Evolutionary conservation across 2,888 invertebrate genomes (phyloP).

Genomic region (Toxonevra muliebris): DNA sequence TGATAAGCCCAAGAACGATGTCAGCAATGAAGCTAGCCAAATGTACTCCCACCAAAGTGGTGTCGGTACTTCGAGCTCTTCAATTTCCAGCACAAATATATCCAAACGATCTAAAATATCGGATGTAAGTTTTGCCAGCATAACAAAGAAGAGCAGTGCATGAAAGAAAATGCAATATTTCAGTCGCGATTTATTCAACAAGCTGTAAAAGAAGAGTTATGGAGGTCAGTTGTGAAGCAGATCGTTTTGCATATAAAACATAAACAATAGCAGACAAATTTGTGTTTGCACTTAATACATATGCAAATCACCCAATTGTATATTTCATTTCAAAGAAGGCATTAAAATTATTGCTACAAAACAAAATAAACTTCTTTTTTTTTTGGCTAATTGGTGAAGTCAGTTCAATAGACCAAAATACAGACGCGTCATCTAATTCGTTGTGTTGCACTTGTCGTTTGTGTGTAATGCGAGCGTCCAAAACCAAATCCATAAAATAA

Average conservation of each 20-base stretch:
- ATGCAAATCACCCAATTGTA: too few species aligned
- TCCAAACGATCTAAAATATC: slow-evolving; percentile 92
- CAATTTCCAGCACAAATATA: slow-evolving; percentile 92
- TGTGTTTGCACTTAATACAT: too few species aligned
- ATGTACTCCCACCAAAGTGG: slow-evolving; percentile 87
- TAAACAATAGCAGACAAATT: too few species aligned
- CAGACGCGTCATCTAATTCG: slow-evolving; percentile 13
- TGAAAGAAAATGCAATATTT: slow-evolving; percentile 95
- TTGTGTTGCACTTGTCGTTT: background rate
- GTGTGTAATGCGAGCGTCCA: slow-evolving; percentile 17
- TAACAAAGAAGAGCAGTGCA: slow-evolving; percentile 85
- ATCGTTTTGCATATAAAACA: too few species aligned
- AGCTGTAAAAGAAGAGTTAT: slow-evolving; percentile 73
- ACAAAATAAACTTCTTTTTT: background rate
- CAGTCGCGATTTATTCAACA: slow-evolving; percentile 93
- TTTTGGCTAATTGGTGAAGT: slow-evolving; percentile 1
- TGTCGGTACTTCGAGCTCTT: slow-evolving; percentile 91
- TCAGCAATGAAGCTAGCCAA: slow-evolving; percentile 85
- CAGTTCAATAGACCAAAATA: background rate
- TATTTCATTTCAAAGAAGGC: too few species aligned
- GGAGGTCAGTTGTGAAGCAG: too few species aligned
- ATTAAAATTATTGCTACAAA: background rate
- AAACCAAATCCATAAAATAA: slow-evolving; percentile 35
- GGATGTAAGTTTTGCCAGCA: slow-evolving; percentile 90
- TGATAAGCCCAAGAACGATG: slow-evolving; percentile 85